A percentile compares a stretch with the other conserved stretches of the same genome.
Evolutionary conservation across 2,888 invertebrate genomes (phyloP).

Genomic region (Caenorhabditis japonica): DNA sequence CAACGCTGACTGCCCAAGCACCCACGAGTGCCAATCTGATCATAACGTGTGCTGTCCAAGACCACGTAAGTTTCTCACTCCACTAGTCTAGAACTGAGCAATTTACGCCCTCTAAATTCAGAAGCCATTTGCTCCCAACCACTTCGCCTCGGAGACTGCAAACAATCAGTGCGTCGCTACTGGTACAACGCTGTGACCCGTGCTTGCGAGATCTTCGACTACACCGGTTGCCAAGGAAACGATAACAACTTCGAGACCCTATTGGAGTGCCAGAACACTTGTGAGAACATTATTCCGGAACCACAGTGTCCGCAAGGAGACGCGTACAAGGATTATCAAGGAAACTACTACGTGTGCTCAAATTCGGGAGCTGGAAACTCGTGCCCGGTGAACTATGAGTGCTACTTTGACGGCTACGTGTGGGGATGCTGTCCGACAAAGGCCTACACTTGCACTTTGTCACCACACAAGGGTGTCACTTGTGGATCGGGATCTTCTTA

Average conservation of each 20-base stretch:
- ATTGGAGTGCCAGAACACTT: conserved; percentile 76
- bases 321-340: conserved; percentile 77
- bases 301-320: conserved; percentile 77
- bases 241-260: conserved; percentile 76
- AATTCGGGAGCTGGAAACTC: conserved; percentile 70
- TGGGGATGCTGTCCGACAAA: conserved; percentile 77
- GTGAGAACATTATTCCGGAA: conserved; percentile 76
- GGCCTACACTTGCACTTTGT: conserved; percentile 76
- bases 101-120: conserved; percentile 47
- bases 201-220: conserved; percentile 76
- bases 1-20: conserved; percentile 75
- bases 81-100: not conserved
- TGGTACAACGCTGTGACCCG: conserved; percentile 76
- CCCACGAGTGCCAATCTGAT: conserved; percentile 76
- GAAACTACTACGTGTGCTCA: conserved; percentile 76
- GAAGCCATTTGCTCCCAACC: conserved; percentile 77
- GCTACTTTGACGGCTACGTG: conserved; percentile 74
- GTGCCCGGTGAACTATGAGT: conserved; percentile 72
- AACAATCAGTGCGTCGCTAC: conserved; percentile 73
- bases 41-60: conserved; percentile 76
- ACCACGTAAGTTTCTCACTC: conserved; percentile 64
- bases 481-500: conserved; percentile 76
- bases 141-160: conserved; percentile 77
- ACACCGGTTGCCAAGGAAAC: conserved; percentile 73
- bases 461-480: conserved; percentile 73